Base-by-base conservation (phyloP, 2,797 vertebrate species). In the Silurus aristotelis region DNA sequence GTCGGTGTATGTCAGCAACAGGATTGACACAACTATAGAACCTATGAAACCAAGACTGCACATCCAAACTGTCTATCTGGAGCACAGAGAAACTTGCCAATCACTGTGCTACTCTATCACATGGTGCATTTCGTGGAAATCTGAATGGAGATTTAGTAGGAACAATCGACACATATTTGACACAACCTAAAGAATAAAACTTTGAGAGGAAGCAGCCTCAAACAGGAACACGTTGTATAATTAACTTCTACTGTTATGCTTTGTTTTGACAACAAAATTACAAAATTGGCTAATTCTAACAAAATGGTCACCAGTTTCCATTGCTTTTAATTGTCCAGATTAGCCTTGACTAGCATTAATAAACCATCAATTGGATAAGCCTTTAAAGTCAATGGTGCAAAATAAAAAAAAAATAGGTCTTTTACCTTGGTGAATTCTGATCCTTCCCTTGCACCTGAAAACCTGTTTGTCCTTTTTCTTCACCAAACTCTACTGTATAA, bases 401-500 rank as follows among this genome's bases (percentile, higher is more conserved):
- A 64, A 64, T n/a, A 25, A 25, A 63, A 15, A 14, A 27, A 5
- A 46, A 22, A 3, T 13, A 43, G 20, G 15, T 58, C 17, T 19
- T 80, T 80, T 80, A 80, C 78, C 78, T 80, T 27, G 7, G 43
- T 48, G 22, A 19, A 66, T 80, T 52, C 43, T 66, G 22, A 17
- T 64, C 60, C 43, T 60, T 31, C 38, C 9, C 56, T 60, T 25
- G 19, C 31, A 9, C 58, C 73, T 43, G 22, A 64, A 22, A 25
- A 9, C 22, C 60, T 22, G 27, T 80, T 22, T 25, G 17, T 25
- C 1, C 4, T 80, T 63, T n/a, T 64, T 64, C 61, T 80, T 80
- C 38, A 5, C 1, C 4, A 19, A 1, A 19, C 25, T 12, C 58
- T 5, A 14, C 27, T 38, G 38, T 80, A 0, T 15, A 7, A 25